phyloP scores from a whole-genome alignment of 2,113 vertebrate genomes.

The Galbula dea region DNA sequence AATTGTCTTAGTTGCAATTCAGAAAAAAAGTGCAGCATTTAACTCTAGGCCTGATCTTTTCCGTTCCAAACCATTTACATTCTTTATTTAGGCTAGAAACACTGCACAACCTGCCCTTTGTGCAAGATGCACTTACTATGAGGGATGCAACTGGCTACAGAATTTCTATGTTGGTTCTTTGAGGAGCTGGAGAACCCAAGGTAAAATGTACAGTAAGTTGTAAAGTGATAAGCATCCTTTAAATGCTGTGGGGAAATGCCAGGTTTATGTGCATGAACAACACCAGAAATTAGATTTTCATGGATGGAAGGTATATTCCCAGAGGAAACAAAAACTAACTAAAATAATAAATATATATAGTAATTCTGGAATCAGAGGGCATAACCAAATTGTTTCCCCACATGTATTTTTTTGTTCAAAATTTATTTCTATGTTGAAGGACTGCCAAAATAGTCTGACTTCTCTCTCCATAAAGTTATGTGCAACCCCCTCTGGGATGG shows the following conservation, averaged over 20 bases:
- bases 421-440: slow-evolving; percentile 10
- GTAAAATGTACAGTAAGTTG: neutral
- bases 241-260: neutral
- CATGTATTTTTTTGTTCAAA: slow-evolving; percentile 3
- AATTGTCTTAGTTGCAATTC: neutral
- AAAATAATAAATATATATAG: neutral
- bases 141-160: neutral
- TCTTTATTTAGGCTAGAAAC: neutral
- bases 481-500: neutral
- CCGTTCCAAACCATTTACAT: neutral
- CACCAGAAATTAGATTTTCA: slow-evolving; percentile 11
- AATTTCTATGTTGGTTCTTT: neutral
- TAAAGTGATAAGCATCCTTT: neutral
- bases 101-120: neutral
- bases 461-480: neutral
- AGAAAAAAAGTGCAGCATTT: neutral
- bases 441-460: neutral
- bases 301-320: neutral
- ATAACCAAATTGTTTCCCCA: neutral
- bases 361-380: neutral
- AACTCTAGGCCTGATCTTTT: neutral
- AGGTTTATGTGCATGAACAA: neutral
- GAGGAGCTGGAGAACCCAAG: neutral
- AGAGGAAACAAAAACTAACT: neutral
- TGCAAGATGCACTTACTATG: neutral